A percentile compares a stretch with the other conserved stretches of the same genome.
Conservation (phyloP, 2,113 vertebrate genomes). For the Clarias batrachus region DNA sequence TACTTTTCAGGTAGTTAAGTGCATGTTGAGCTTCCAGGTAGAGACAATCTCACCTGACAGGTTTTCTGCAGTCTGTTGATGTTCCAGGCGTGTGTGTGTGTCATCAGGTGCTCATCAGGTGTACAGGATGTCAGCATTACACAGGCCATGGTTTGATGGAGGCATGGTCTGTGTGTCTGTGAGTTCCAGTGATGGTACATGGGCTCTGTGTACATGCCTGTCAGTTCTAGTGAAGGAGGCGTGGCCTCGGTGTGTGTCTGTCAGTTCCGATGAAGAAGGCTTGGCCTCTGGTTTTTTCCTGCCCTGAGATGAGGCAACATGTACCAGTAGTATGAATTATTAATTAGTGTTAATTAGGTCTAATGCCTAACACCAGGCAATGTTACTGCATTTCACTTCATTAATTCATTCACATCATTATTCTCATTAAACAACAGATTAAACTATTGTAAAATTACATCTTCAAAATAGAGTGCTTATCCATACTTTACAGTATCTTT, state of each 20-base stretch:
- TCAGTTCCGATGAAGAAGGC: background rate
- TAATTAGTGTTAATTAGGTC: background rate
- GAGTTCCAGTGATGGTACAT: background rate
- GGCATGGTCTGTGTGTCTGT: background rate
- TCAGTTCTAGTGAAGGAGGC: background rate
- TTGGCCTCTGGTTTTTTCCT: background rate
- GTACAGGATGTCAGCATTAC: background rate
- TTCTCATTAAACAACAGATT: background rate
- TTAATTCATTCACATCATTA: background rate
- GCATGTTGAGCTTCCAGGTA: background rate
- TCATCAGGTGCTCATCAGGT: background rate
- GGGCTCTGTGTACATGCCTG: background rate
- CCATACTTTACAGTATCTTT: background rate
- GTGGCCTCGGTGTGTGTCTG: background rate
- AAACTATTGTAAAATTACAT: background rate
- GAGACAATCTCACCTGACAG: slow-evolving; percentile 15
- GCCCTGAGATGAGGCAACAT: background rate
- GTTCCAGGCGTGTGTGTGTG: background rate
- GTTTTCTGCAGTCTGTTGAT: slow-evolving; percentile 18
- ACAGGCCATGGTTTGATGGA: background rate
- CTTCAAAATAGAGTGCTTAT: background rate
- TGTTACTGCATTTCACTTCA: background rate
- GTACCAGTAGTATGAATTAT: background rate
- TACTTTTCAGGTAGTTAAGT: background rate
- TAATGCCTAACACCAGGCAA: background rate